Evolutionary conservation across 1,140 invertebrate genomes (phyloP), one percentile per base, ranked within the genome.

Genomic region (Spodoptera frugiperda): DNA sequence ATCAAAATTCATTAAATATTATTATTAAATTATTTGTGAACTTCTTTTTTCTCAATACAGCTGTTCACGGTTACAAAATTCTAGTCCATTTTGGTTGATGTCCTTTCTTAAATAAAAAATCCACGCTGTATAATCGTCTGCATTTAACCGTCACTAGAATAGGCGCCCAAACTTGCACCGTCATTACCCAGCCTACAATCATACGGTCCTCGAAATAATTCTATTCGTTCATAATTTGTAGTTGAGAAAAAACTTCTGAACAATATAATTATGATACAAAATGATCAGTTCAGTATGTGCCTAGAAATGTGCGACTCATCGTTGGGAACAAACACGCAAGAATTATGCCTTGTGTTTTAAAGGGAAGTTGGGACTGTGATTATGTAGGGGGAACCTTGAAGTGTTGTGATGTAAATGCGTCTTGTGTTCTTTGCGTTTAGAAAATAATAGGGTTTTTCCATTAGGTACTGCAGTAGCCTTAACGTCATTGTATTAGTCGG

Each of bases 251-350:
- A 91, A 89, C 84, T 79, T 71, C 44, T 83, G 87, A 90, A 90
- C 89, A 86, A 90, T 91, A 84, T 92, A 91, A 92, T 92, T 92
- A 92, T 91, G 88, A 90, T 90, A 88, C 90, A 87, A 92, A 92
- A 92, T 89, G 84, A 91, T 86, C 89, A 92, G 90, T 90, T 91
- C 89, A 91, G 90, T 91, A 87, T 63, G 12, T 25, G 65, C 17
- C 19, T 46, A 48, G 33, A 79, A 79, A 79, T 39, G 6, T 5
- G 39, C 73, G 55, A 72, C 44, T 79, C 78, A 79, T 77, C 53
- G 39, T 53, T 17, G 51, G 21, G 70, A 72, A 78, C 71, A 78
- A 78, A 75, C 61, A 65, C 15, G 17, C 8, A 25, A 14, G 39
- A 48, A 65, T 65, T 65, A 65, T 17, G 57, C 17, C 17, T 65